Base-by-base conservation (phyloP, 2,797 vertebrate species). In the Nyctibius grandis region DNA sequence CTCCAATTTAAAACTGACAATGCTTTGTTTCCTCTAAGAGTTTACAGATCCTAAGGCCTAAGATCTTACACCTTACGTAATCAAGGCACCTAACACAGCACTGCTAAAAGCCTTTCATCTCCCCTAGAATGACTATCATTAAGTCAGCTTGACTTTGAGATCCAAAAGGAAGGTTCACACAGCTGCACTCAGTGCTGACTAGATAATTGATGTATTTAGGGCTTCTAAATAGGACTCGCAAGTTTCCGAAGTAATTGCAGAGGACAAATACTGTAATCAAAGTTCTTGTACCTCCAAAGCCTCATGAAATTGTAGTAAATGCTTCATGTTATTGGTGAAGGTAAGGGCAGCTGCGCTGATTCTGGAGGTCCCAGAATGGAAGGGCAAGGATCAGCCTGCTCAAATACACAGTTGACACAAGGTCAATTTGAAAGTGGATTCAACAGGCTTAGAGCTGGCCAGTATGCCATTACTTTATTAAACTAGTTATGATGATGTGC, bases 161-260 rank as follows among this genome's bases (percentile, higher is more conserved):
- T 91, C 74, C 70, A 70, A 82, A 95, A 87, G 60, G 48, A 95
- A 92, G 57, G 88, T 69, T 90, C 69, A 94, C 53, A 47, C 89
- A 93, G 95, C 92, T 96, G 90, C 84, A 93, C 84, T 91, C 67
- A 70, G 80, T 36, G 31, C 93, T 96, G 93, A 75, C 23, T 67
- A n/a, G 51, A 31, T 90, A 95, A 93, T 47, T 88, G 93, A 87
- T 69, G 77, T 85, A 89, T 93, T 97, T 79, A 96, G 74, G 74
- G 74, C 80, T 94, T 93, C 89, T 91, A 93, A 95, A 89, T 51
- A 80, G 83, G 38, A 93, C 92, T 93, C 73, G 45, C n/a, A 94
- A 95, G 86, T 95, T 96, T 91, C 79, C 65, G 0, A 84, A 84
- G 74, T 85, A 70, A 96, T 59, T 96, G 86, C 84, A 89, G 74